Evolutionary conservation across 2,888 invertebrate species (phyloP).

Genomic region (Microchrysa polita): DNA sequence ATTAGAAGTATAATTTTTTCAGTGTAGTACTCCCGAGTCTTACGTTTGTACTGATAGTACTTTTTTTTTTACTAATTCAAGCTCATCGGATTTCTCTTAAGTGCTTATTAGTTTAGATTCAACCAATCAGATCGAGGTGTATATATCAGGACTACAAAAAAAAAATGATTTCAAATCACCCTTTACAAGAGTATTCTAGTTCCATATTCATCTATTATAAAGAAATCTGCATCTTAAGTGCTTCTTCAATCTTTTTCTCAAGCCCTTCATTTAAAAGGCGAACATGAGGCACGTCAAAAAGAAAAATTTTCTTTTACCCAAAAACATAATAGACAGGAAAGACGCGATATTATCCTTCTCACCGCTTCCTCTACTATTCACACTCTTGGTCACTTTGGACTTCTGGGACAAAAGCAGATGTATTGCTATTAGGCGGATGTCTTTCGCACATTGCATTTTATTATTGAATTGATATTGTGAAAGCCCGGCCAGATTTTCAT

Average conservation of each 20-base stretch:
- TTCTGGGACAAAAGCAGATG: not conserved
- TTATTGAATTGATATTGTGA: too few species aligned
- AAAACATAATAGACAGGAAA: constrained; percentile 25
- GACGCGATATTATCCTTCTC: constrained; percentile 5
- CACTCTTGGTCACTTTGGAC: constrained; percentile 9
- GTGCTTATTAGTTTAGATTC: too few species aligned
- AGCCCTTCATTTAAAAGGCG: not conserved
- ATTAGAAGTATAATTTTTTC: too few species aligned
- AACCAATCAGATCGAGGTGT: too few species aligned
- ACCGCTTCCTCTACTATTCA: not conserved
- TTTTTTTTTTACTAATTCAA: too few species aligned
- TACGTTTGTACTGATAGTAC: too few species aligned
- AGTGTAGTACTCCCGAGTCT: too few species aligned
- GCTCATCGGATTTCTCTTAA: too few species aligned
- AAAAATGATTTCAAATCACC: not conserved
- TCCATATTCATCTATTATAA: not conserved
- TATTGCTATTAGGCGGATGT: constrained; percentile 15
- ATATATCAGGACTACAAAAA: too few species aligned
- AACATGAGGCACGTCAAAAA: constrained; percentile 7
- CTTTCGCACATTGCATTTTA: constrained; percentile 1
- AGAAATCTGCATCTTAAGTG: not conserved
- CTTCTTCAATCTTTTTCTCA: constrained; percentile 2
- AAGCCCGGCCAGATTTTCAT: too few species aligned
- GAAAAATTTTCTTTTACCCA: not conserved
- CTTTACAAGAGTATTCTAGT: not conserved